Conservation (phyloP, 2,113 vertebrate species). For the Pterocles orientalis region DNA sequence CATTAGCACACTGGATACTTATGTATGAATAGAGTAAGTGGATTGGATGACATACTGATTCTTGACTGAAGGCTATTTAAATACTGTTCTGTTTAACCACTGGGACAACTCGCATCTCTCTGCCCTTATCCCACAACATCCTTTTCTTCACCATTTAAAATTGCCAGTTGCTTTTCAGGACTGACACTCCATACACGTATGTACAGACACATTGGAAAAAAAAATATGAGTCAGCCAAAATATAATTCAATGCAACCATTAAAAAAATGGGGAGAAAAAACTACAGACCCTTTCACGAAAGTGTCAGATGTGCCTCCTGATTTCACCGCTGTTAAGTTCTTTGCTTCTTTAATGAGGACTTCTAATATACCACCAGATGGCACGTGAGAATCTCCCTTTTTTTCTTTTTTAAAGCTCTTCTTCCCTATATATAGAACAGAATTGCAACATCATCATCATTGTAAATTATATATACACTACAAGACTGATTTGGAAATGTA, state of each 20-base stretch:
- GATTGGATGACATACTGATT: background rate
- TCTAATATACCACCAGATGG: conserved; percentile 91
- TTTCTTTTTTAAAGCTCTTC: conserved; percentile 86
- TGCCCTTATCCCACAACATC: background rate
- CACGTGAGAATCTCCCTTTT: conserved; percentile 80
- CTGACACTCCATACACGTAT: background rate
- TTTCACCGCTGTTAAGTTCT: conserved; percentile 94
- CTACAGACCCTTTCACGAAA: conserved; percentile 93
- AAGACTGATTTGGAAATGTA: background rate
- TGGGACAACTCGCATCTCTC: background rate
- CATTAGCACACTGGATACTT: background rate
- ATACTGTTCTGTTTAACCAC: background rate
- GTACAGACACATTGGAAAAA: background rate
- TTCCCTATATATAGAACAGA: conserved; percentile 78
- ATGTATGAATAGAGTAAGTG: background rate
- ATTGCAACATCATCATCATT: background rate
- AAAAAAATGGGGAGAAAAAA: background rate
- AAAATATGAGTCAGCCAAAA: background rate
- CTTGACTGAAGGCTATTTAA: background rate
- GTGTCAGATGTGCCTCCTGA: conserved; percentile 93
- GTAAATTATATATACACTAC: background rate
- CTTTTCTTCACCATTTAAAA: background rate
- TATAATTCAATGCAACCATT: background rate
- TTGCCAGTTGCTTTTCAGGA: background rate
- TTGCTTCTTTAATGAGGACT: conserved; percentile 94